These are phyloP conservation scores for Sabellastarte sp. DNA, from an alignment of 2,888 invertebrate species.

Conservation along the genomic window DNA sequence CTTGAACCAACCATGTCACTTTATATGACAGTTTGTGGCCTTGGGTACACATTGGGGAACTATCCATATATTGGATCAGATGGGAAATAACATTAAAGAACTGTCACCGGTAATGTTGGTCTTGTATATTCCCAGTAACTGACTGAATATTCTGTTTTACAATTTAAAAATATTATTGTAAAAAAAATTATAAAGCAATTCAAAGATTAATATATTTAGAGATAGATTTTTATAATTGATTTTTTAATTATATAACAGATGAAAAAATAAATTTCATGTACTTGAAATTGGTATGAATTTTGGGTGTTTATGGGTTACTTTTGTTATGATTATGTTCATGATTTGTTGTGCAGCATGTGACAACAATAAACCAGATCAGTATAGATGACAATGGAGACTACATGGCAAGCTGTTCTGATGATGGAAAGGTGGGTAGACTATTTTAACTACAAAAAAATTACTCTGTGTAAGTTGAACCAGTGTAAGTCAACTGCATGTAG, in stretches of 20 bases:
- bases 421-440: conserved; percentile 56
- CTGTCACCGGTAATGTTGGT: conserved; percentile 68
- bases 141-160: no score
- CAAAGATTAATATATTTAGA: no score
- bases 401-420: conserved; percentile 69
- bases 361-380: conserved; percentile 91
- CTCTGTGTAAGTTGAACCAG: no score
- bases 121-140: no score
- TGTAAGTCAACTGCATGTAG: no score
- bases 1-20: no score
- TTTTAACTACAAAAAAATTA: no score
- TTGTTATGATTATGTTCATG: neutral
- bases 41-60: conserved; percentile 90
- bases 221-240: neutral
- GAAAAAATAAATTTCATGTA: no score
- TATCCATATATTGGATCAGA: conserved; percentile 86
- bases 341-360: conserved; percentile 67
- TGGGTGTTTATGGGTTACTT: neutral
- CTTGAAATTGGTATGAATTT: no score
- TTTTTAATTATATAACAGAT: no score
- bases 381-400: conserved; percentile 92
- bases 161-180: neutral
- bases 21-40: conserved; percentile 88
- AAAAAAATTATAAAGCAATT: no score
- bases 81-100: conserved; percentile 80